These are phyloP conservation scores for Neomicropteryx cornuta DNA, from an alignment of 1,140 invertebrate species.

Conservation along the genomic window DNA sequence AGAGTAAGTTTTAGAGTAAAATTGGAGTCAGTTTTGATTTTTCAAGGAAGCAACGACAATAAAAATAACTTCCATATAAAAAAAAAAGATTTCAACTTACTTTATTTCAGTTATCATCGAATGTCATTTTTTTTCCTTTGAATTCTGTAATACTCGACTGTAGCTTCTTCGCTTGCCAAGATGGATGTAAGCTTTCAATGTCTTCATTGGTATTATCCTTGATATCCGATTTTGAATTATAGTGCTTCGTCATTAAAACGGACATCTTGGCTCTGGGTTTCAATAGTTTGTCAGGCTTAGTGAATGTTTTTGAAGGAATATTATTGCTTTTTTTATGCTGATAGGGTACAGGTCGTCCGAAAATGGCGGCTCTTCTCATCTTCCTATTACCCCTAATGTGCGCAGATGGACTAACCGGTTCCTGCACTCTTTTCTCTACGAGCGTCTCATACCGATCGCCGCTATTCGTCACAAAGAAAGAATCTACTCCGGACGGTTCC, in stretches of 20 bases:
- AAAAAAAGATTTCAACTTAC: no score
- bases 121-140: constrained; percentile 14
- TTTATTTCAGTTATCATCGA: constrained; percentile 8
- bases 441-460: constrained; percentile 30
- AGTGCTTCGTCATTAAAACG: no score
- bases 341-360: constrained; percentile 10
- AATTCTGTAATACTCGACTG: constrained; percentile 13
- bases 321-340: constrained; percentile 9
- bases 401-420: constrained; percentile 1
- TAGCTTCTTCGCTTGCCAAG: constrained; percentile 33
- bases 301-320: neutral
- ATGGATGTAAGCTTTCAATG: constrained; percentile 27
- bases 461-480: constrained; percentile 31
- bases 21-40: no score
- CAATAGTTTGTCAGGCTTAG: neutral
- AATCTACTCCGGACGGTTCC: constrained; percentile 18
- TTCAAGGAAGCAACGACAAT: no score
- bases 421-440: constrained; percentile 16
- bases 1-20: no score
- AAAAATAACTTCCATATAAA: no score
- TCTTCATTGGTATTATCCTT: constrained; percentile 1
- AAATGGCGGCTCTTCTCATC: constrained; percentile 11
- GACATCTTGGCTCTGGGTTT: neutral
- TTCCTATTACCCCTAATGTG: constrained; percentile 4
- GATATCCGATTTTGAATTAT: constrained; percentile 4